Percentiles rank a stretch among this genome's conserved stretches.
These are phyloP conservation scores for Melanotaenia pygmaea DNA, from an alignment of 2,797 vertebrate genomes.

Conservation along the genomic window DNA sequence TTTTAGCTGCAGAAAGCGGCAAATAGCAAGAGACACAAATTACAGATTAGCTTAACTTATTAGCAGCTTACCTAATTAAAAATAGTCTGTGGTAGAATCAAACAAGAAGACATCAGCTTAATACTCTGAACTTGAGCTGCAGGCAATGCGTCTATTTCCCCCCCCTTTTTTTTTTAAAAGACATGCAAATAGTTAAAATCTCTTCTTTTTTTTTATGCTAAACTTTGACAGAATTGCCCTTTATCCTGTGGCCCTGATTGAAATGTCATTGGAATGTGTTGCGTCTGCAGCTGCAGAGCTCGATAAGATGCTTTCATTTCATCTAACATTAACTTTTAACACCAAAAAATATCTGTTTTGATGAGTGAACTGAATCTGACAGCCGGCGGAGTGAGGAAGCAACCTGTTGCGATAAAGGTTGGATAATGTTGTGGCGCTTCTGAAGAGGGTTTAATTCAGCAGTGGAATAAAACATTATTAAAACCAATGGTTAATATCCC, in stretches of 20 bases:
- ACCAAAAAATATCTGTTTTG: neutral
- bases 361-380: neutral
- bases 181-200: neutral
- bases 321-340: neutral
- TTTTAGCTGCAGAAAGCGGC: slow-evolving; percentile 9
- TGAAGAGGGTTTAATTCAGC: neutral
- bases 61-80: slow-evolving; percentile 21
- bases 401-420: slow-evolving; percentile 27
- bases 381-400: slow-evolving; percentile 1
- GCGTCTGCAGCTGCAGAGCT: neutral
- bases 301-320: slow-evolving; percentile 34
- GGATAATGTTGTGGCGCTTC: too few species aligned
- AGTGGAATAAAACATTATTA: slow-evolving; percentile 1
- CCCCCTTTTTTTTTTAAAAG: neutral
- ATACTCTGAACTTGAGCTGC: slow-evolving; percentile 27
- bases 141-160: neutral
- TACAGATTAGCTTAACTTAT: slow-evolving; percentile 9
- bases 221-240: slow-evolving; percentile 25
- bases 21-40: neutral
- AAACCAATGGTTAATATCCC: neutral
- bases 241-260: slow-evolving; percentile 27
- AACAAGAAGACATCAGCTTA: neutral
- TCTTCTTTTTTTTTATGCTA: slow-evolving; percentile 32
- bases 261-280: slow-evolving; percentile 39
- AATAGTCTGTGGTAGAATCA: neutral